Evolutionary conservation across 2,113 vertebrate genomes (phyloP).

Genomic region (Ascaphus truei): DNA sequence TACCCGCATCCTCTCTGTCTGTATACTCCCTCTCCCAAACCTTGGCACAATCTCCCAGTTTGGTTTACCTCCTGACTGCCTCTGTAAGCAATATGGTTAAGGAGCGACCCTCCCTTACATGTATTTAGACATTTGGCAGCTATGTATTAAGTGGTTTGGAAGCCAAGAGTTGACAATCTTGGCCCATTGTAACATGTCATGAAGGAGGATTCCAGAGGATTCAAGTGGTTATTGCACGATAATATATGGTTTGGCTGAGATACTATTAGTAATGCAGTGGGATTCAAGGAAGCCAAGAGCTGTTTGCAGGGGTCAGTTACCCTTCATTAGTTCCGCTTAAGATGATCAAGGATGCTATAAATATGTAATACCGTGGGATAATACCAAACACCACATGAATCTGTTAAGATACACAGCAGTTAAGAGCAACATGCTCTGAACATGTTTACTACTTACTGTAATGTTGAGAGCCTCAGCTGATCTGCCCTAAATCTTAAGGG

Average conservation of each 20-base stretch:
- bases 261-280: neutral
- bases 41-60: neutral
- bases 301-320: neutral
- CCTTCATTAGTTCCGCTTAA: neutral
- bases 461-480: too few species aligned
- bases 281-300: too few species aligned
- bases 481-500: too few species aligned
- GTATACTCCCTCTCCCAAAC: neutral
- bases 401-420: neutral
- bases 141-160: neutral
- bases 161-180: neutral
- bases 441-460: too few species aligned
- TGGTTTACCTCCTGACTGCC: neutral
- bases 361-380: neutral
- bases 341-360: neutral
- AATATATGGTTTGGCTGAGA: conserved; percentile 11
- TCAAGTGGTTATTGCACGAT: conserved; percentile 6
- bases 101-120: neutral
- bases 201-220: neutral
- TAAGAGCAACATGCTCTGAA: too few species aligned
- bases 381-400: neutral
- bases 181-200: neutral
- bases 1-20: neutral
- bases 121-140: neutral
- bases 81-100: neutral